Evolutionary conservation across 2,113 vertebrate species (phyloP).

Genomic region (Zapornia atra): DNA sequence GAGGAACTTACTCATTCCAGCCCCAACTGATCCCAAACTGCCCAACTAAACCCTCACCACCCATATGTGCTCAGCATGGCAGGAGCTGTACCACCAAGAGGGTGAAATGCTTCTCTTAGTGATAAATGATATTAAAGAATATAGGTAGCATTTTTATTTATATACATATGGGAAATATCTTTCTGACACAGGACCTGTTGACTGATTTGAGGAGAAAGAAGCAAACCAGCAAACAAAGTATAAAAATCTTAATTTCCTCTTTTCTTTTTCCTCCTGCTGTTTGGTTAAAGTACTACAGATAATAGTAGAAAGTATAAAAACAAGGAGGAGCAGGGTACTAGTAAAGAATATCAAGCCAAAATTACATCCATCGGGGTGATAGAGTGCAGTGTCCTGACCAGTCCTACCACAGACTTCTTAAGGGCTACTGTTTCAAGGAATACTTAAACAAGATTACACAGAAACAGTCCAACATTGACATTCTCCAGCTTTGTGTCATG

Average conservation of each 20-base stretch:
- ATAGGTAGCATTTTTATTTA: neutral
- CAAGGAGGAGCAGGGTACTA: neutral
- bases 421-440: conserved; percentile 42
- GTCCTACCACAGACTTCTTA: neutral
- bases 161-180: neutral
- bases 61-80: rapidly evolving
- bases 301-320: neutral
- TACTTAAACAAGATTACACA: conserved; percentile 26
- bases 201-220: neutral
- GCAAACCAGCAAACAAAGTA: neutral
- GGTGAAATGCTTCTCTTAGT: neutral
- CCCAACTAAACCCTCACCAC: neutral
- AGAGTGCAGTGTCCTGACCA: neutral
- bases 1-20: neutral
- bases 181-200: neutral
- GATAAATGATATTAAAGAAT: neutral
- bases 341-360: neutral
- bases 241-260: neutral
- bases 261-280: neutral
- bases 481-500: conserved; percentile 43
- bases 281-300: neutral
- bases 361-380: neutral
- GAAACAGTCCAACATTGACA: neutral
- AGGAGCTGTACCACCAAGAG: neutral
- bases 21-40: neutral